Conservation (phyloP, 2,888 invertebrate genomes). For the Lacanobia oleracea region DNA sequence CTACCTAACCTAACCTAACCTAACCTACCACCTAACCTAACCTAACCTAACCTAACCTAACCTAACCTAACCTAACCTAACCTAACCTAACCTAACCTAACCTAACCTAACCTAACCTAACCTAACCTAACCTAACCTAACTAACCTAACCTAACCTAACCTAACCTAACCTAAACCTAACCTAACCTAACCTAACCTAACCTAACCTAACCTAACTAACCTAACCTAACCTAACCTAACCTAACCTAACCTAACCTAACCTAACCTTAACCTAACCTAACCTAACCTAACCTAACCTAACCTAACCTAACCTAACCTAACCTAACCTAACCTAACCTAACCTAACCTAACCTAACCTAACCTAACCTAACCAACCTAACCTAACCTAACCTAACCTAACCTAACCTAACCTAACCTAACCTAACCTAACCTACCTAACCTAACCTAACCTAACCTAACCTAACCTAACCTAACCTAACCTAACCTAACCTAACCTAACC, state of each 20-base stretch:
- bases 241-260: slow-evolving; percentile 44
- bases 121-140: slow-evolving; percentile 46
- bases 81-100: slow-evolving; percentile 60
- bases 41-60: neutral
- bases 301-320: slow-evolving; percentile 49
- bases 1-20: slow-evolving; percentile 1
- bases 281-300: slow-evolving; percentile 53
- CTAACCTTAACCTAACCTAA: slow-evolving; percentile 53
- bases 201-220: slow-evolving; percentile 44
- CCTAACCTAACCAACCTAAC: slow-evolving; percentile 47
- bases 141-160: slow-evolving; percentile 37
- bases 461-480: slow-evolving; percentile 42
- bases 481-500: slow-evolving; percentile 35
- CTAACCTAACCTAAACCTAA: slow-evolving; percentile 41
- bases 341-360: slow-evolving; percentile 49
- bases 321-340: slow-evolving; percentile 49
- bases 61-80: slow-evolving; percentile 58
- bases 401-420: slow-evolving; percentile 29
- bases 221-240: slow-evolving; percentile 45
- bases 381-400: slow-evolving; percentile 8
- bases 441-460: slow-evolving; percentile 43
- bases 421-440: slow-evolving; percentile 39
- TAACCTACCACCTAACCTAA: slow-evolving; percentile 22
- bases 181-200: slow-evolving; percentile 44
- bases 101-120: slow-evolving; percentile 48